These are phyloP conservation scores for Drosophila leonis DNA, from an alignment of 2,888 invertebrate species.

Conservation along the genomic window DNA sequence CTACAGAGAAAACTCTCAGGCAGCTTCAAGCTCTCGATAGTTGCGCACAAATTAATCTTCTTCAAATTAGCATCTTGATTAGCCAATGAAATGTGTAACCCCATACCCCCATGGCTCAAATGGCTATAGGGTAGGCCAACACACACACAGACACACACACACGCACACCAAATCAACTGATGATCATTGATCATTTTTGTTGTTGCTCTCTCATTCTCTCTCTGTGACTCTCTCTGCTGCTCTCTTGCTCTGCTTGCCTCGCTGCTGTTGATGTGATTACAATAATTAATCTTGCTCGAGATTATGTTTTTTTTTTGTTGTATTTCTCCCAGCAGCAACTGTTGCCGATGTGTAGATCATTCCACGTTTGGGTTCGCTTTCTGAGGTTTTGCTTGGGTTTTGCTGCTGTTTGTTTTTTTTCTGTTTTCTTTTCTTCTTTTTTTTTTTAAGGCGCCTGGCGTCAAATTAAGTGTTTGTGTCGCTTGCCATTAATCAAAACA, in stretches of 20 bases:
- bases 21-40: constrained; percentile 46
- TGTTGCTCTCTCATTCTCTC: constrained; percentile 6
- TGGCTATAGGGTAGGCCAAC: constrained; percentile 15
- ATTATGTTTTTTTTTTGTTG: constrained; percentile 50
- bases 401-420: constrained; percentile 43
- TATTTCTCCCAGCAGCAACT: constrained; percentile 48
- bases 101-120: constrained; percentile 35
- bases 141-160: neutral
- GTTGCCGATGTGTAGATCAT: constrained; percentile 49
- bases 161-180: constrained; percentile 65
- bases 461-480: constrained; percentile 85
- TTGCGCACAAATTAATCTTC: constrained; percentile 79
- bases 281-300: constrained; percentile 83
- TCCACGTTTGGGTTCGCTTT: constrained; percentile 21
- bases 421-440: constrained; percentile 18
- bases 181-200: constrained; percentile 69
- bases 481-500: constrained; percentile 83
- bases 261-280: constrained; percentile 83
- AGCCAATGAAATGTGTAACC: constrained; percentile 80
- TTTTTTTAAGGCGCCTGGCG: constrained; percentile 80
- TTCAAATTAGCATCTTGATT: constrained; percentile 83
- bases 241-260: constrained; percentile 25
- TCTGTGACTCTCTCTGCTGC: neutral
- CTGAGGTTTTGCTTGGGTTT: constrained; percentile 23
- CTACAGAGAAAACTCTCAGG: constrained; percentile 29